Percentiles rank a stretch among this genome's conserved stretches.
Conservation (phyloP, 2,113 vertebrate genomes). For the Morone saxatilis region DNA sequence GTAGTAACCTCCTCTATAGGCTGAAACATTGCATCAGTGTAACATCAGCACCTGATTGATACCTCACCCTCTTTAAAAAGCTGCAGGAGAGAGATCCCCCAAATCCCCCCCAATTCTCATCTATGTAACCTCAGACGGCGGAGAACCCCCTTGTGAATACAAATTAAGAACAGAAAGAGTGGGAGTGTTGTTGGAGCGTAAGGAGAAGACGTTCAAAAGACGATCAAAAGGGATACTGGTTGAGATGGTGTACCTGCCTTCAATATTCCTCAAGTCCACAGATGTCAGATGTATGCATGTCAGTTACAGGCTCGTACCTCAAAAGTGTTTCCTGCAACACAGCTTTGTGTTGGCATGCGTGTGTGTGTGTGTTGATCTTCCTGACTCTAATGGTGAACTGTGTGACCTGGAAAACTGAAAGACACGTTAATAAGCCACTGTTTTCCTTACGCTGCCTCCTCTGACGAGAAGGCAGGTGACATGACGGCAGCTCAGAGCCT, state of each 20-base stretch:
- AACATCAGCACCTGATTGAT: conserved; percentile 81
- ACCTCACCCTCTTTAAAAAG: conserved; percentile 69
- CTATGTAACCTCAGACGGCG: conserved; percentile 64
- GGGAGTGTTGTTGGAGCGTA: conserved; percentile 45
- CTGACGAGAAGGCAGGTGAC: conserved; percentile 57
- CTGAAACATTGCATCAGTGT: conserved; percentile 78
- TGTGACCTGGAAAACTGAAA: conserved; percentile 48
- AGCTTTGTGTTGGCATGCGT: neutral
- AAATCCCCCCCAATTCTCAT: conserved; percentile 72
- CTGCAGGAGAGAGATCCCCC: conserved; percentile 63
- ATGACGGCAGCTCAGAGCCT: conserved; percentile 39
- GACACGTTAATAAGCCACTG: conserved; percentile 35
- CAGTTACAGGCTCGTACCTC: conserved; percentile 22
- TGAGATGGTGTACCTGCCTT: conserved; percentile 61
- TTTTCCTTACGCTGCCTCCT: conserved; percentile 28
- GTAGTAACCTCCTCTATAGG: conserved; percentile 53
- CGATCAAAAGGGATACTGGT: conserved; percentile 60
- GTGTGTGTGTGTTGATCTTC: conserved; percentile 9
- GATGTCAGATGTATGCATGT: conserved; percentile 32
- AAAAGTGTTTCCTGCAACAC: conserved; percentile 35
- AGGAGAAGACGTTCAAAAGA: conserved; percentile 60
- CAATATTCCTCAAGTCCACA: conserved; percentile 44
- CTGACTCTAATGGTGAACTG: conserved; percentile 34
- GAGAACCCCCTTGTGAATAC: conserved; percentile 62
- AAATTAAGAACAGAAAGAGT: conserved; percentile 63